Evolutionary conservation across 2,888 invertebrate genomes (phyloP).

Genomic region (Pristionchus exspectatus): DNA sequence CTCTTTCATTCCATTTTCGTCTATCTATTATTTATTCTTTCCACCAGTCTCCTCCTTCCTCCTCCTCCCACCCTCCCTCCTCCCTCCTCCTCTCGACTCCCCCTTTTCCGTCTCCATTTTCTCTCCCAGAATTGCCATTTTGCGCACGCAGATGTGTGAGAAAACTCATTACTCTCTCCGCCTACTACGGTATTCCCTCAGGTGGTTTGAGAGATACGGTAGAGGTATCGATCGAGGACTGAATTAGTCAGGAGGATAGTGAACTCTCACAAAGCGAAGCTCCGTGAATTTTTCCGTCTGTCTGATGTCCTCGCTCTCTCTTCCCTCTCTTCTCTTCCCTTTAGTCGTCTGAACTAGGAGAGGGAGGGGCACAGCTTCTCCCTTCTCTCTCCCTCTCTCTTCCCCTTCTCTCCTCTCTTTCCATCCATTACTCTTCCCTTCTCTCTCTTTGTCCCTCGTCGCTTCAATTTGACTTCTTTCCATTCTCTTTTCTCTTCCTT

Average conservation of each 20-base stretch:
- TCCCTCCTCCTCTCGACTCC: background rate
- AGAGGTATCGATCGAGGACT: background rate
- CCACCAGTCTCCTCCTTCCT: background rate
- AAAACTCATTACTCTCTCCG: background rate
- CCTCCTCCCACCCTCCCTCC: background rate
- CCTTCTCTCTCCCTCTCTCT: background rate
- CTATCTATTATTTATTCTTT: background rate
- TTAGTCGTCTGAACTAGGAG: constrained; percentile 25
- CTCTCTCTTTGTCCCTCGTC: constrained; percentile 1
- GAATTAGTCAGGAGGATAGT: background rate
- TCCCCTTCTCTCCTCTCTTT: background rate
- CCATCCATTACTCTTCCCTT: background rate
- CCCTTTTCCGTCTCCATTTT: background rate
- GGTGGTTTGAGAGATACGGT: constrained; percentile 16
- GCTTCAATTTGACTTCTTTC: constrained; percentile 20
- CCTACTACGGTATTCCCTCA: background rate
- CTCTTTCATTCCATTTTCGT: background rate
- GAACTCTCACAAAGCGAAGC: background rate
- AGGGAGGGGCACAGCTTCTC: background rate
- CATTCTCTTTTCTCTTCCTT: constrained; percentile 5
- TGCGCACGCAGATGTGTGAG: background rate
- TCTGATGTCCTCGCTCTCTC: background rate
- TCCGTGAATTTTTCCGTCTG: constrained; percentile 12
- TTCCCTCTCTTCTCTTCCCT: background rate
- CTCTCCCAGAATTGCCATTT: constrained; percentile 4